Evolutionary conservation across 2,113 vertebrate species (phyloP).

Genomic region (Thamnaconus septentrionalis): DNA sequence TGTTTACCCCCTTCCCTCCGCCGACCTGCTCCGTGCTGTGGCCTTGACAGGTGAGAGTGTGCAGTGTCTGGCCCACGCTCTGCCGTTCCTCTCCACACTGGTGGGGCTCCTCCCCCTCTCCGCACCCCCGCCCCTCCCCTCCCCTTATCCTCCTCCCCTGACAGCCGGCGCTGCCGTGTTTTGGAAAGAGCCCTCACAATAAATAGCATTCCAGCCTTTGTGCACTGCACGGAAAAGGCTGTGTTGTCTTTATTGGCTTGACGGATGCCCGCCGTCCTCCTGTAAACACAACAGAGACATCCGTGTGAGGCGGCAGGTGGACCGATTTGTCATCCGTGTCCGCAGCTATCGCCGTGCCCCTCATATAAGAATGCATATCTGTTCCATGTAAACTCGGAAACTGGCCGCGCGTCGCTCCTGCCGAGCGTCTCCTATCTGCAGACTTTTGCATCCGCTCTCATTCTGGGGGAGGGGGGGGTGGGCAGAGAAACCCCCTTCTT

Average conservation of each 20-base stretch:
- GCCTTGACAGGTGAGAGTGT: slow-evolving; percentile 26
- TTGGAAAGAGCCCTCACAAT: slow-evolving; percentile 58
- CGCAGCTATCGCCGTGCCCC: slow-evolving; percentile 14
- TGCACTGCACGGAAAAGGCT: slow-evolving; percentile 53
- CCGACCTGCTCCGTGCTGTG: slow-evolving; percentile 1
- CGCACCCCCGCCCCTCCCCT: slow-evolving; percentile 19
- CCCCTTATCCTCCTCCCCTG: not conserved
- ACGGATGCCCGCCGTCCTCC: slow-evolving; percentile 45
- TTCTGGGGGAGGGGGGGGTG: not conserved
- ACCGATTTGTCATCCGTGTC: slow-evolving; percentile 51
- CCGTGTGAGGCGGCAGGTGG: slow-evolving; percentile 58
- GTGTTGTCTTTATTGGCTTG: slow-evolving; percentile 63
- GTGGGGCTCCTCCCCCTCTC: not conserved
- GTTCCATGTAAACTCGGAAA: slow-evolving; percentile 13
- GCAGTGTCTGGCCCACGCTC: slow-evolving; percentile 1
- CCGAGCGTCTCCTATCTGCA: not conserved
- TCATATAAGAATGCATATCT: slow-evolving; percentile 15
- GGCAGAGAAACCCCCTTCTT: too few relatives aligned
- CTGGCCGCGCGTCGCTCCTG: not conserved
- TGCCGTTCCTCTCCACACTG: slow-evolving; percentile 10
- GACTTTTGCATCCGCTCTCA: slow-evolving; percentile 17
- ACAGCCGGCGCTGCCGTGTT: slow-evolving; percentile 51
- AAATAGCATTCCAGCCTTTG: slow-evolving; percentile 64
- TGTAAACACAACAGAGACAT: slow-evolving; percentile 63
- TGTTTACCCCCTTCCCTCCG: not conserved